phyloP scores from a whole-genome alignment of 2,113 vertebrate species.

The Oreochromis spilurus region DNA sequence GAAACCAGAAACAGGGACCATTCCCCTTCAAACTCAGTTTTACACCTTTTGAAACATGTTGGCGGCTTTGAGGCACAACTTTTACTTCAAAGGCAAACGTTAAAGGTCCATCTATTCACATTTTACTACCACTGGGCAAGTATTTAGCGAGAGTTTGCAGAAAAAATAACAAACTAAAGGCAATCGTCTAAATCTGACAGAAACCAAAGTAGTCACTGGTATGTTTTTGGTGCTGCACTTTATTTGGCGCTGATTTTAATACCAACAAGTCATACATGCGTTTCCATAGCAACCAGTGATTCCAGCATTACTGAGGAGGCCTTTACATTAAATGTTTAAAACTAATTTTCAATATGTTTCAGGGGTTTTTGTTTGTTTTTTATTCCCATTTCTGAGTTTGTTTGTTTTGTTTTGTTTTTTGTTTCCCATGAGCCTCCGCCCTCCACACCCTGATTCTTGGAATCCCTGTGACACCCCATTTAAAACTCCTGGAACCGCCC shows the following conservation, averaged over 20 bases:
- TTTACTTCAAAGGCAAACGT: background rate
- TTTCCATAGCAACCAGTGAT: background rate
- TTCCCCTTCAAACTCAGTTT: background rate
- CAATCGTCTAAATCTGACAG: background rate
- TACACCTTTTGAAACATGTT: background rate
- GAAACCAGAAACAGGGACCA: background rate
- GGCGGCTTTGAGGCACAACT: background rate
- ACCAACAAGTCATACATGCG: accelerated
- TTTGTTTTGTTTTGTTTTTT: background rate
- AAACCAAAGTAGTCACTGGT: background rate
- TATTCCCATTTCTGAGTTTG: accelerated
- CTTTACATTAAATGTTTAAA: background rate
- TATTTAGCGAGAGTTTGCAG: background rate
- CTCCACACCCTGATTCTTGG: background rate
- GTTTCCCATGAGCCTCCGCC: background rate
- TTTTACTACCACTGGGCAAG: background rate
- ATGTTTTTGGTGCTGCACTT: background rate
- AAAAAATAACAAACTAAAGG: background rate
- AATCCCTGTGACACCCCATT: background rate
- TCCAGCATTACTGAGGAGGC: background rate
- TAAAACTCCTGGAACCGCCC: background rate
- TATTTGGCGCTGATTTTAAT: background rate
- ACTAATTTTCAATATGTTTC: background rate
- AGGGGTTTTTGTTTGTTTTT: background rate
- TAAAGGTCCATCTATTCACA: background rate